Percentiles rank a stretch among this genome's conserved stretches.
Conservation (phyloP, 2,888 invertebrate genomes). For the Amblyjoppa fuscipennis region DNA sequence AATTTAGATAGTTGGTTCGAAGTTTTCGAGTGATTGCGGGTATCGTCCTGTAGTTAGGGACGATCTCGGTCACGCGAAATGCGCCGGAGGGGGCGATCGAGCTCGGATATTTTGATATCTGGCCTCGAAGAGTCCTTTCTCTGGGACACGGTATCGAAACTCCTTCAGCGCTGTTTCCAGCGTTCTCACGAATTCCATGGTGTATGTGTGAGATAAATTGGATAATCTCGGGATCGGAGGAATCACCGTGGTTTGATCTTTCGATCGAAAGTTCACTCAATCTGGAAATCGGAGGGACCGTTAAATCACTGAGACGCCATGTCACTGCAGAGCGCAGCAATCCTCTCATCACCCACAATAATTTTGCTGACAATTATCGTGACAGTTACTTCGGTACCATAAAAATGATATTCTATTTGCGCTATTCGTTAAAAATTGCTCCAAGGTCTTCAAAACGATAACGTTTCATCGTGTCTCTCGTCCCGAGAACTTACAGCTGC, state of each 20-base stretch:
- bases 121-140: conserved; percentile 32
- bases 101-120: conserved; percentile 22
- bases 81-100: conserved; percentile 10
- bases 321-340: too few relatives aligned
- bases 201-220: neutral
- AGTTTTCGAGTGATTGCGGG: neutral
- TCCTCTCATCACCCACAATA: too few relatives aligned
- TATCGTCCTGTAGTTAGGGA: neutral
- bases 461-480: neutral
- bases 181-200: conserved; percentile 3
- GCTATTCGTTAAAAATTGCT: neutral
- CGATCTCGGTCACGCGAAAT: conserved; percentile 22
- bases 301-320: neutral
- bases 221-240: neutral
- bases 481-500: neutral
- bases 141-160: conserved; percentile 2
- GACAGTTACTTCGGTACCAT: neutral
- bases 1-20: neutral
- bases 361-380: too few relatives aligned
- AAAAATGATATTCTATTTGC: neutral
- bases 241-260: neutral
- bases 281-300: neutral
- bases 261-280: neutral
- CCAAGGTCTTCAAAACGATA: neutral
- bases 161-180: neutral